These are phyloP conservation scores for Dascyllus trimaculatus DNA, from an alignment of 2,113 vertebrate genomes.

Conservation along the genomic window DNA sequence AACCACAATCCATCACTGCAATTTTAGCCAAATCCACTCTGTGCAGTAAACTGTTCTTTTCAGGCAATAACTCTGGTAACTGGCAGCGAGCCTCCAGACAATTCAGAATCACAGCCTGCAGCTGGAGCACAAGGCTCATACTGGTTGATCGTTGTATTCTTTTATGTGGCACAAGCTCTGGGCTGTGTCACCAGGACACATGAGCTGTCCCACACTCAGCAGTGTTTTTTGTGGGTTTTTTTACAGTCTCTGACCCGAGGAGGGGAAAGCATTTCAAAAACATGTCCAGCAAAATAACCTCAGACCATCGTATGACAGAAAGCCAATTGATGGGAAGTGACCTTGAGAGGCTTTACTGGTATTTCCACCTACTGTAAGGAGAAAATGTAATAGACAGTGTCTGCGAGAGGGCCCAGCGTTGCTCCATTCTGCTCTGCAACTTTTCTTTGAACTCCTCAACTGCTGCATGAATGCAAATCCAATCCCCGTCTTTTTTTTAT, in stretches of 20 bases:
- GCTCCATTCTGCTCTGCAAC: conserved; percentile 36
- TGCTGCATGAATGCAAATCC: conserved; percentile 75
- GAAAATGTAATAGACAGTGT: conserved; percentile 32
- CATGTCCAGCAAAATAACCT: background rate
- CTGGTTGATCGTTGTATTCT: conserved; percentile 54
- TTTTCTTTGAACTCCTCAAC: conserved; percentile 75
- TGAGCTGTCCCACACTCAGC: conserved; percentile 36
- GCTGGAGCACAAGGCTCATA: conserved; percentile 75
- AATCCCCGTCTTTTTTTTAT: conserved; percentile 73
- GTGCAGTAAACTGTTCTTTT: conserved; percentile 70
- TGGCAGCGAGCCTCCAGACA: conserved; percentile 72
- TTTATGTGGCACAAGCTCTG: conserved; percentile 51
- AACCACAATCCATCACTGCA: conserved; percentile 70
- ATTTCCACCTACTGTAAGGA: conserved; percentile 18
- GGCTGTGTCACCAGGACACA: conserved; percentile 57
- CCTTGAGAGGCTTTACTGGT: conserved; percentile 15
- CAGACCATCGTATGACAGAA: conserved; percentile 14
- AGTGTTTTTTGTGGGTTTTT: conserved; percentile 46
- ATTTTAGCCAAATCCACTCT: conserved; percentile 66
- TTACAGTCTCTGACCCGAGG: conserved; percentile 39
- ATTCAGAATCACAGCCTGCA: conserved; percentile 71
- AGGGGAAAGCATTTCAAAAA: conserved; percentile 16
- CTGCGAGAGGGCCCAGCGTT: background rate
- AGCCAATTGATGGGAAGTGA: conserved; percentile 32
- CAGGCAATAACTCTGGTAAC: conserved; percentile 75